phyloP scores from a whole-genome alignment of 2,888 invertebrate genomes.

The Hyppa rectilinea region DNA sequence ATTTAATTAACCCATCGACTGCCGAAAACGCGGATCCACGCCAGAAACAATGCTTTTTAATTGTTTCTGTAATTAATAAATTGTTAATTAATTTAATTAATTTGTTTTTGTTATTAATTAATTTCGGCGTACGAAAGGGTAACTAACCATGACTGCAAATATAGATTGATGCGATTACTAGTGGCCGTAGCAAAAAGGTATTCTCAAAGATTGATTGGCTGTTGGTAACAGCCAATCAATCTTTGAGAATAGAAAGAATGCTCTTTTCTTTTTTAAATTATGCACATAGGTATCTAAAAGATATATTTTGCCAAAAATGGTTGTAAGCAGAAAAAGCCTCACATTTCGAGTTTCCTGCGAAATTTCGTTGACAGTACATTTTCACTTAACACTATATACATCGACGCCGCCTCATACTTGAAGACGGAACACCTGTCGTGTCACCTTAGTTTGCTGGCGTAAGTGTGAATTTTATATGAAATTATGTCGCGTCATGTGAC shows the following conservation, averaged over 20 bases:
- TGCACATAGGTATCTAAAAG: background rate
- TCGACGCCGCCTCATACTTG: conserved; percentile 20
- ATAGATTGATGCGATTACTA: background rate
- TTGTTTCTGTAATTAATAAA: too few relatives aligned
- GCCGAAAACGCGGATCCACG: too few relatives aligned
- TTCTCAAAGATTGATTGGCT: too few relatives aligned
- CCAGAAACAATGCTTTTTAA: too few relatives aligned
- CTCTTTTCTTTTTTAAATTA: background rate
- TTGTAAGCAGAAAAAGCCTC: conserved; percentile 4
- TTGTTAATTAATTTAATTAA: too few relatives aligned
- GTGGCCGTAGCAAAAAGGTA: background rate
- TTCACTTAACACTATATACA: conserved; percentile 53
- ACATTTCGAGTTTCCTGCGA: background rate
- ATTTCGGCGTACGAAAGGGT: too few relatives aligned
- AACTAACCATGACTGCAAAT: background rate
- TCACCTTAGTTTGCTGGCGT: conserved; percentile 33
- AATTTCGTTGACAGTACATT: conserved; percentile 30
- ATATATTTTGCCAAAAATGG: background rate
- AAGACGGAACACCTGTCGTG: conserved; percentile 51
- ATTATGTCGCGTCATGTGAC: conserved; percentile 44
- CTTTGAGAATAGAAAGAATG: background rate
- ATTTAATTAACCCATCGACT: too few relatives aligned
- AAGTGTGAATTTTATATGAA: conserved; percentile 63
- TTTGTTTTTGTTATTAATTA: too few relatives aligned
- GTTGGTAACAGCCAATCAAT: background rate